Percentiles rank a stretch among this genome's conserved stretches.
Conservation (phyloP, 2,113 vertebrate species). For the Rhinopithecus roxellana region DNA sequence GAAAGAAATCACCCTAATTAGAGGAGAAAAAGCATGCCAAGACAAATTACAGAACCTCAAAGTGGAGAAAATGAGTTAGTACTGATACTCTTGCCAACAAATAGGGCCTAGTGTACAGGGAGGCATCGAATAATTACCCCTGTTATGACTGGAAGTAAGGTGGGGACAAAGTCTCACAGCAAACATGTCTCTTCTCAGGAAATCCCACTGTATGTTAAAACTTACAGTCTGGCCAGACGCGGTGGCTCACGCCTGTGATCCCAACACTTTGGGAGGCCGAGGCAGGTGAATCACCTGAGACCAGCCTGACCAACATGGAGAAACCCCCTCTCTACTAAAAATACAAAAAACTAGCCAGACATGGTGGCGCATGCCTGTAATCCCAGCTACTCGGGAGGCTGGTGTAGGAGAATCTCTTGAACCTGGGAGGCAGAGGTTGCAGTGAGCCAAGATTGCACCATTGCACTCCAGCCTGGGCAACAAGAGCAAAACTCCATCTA, state of each 20-base stretch:
- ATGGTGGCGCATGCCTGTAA: too few relatives aligned
- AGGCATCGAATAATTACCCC: not conserved
- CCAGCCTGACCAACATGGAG: too few relatives aligned
- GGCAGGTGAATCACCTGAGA: too few relatives aligned
- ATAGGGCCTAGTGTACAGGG: not conserved
- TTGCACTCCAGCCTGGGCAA: too few relatives aligned
- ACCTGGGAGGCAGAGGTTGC: too few relatives aligned
- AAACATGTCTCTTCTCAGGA: not conserved
- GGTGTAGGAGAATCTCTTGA: too few relatives aligned
- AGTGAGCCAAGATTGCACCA: too few relatives aligned
- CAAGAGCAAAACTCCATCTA: too few relatives aligned
- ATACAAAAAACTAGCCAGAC: too few relatives aligned
- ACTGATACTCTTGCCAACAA: not conserved
- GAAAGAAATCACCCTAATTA: not conserved
- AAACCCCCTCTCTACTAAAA: too few relatives aligned
- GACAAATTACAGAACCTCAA: not conserved
- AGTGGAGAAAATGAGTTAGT: not conserved
- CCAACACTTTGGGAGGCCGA: not conserved
- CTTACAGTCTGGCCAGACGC: not conserved
- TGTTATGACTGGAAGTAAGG: not conserved
- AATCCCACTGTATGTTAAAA: not conserved
- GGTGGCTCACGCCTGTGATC: not conserved
- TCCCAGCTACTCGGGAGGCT: too few relatives aligned
- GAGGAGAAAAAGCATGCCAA: not conserved
- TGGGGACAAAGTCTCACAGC: not conserved